A percentile compares a stretch with the other conserved stretches of the same genome.
Evolutionary conservation across 2,797 vertebrate genomes (phyloP).

Genomic region (Triplophysa bombifrons): DNA sequence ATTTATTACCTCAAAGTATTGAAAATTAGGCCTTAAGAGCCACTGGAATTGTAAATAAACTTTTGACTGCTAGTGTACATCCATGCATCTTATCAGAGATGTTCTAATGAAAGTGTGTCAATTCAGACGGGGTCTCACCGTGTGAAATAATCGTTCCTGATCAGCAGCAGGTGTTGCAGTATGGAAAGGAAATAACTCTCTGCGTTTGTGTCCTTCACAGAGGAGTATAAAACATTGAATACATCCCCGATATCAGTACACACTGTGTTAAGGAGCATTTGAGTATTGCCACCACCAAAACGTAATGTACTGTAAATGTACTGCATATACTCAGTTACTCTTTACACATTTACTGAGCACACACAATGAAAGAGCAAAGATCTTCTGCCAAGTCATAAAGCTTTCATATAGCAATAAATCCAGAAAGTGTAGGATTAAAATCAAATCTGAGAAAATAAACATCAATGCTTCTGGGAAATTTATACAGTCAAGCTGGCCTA

Average conservation of each 20-base stretch:
- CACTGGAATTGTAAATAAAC: neutral
- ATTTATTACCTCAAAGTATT: neutral
- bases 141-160: constrained; percentile 1
- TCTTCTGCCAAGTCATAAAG: constrained; percentile 11
- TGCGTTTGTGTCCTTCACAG: constrained; percentile 64
- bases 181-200: neutral
- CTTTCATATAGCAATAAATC: constrained; percentile 27
- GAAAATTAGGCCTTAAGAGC: neutral
- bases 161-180: constrained; percentile 5
- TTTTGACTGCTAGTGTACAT: neutral
- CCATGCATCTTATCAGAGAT: neutral
- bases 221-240: constrained; percentile 87
- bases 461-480: constrained; percentile 39
- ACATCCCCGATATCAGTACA: constrained; percentile 91
- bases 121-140: neutral
- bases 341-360: neutral
- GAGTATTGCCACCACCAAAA: neutral
- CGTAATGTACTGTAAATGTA: too few relatives aligned
- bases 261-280: constrained; percentile 80
- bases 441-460: constrained; percentile 46
- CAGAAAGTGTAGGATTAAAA: constrained; percentile 34
- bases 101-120: neutral
- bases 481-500: constrained; percentile 15
- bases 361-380: constrained; percentile 36
- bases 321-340: neutral